These are phyloP conservation scores for Pteria penguin DNA, from an alignment of 2,888 invertebrate genomes.

Conservation along the genomic window DNA sequence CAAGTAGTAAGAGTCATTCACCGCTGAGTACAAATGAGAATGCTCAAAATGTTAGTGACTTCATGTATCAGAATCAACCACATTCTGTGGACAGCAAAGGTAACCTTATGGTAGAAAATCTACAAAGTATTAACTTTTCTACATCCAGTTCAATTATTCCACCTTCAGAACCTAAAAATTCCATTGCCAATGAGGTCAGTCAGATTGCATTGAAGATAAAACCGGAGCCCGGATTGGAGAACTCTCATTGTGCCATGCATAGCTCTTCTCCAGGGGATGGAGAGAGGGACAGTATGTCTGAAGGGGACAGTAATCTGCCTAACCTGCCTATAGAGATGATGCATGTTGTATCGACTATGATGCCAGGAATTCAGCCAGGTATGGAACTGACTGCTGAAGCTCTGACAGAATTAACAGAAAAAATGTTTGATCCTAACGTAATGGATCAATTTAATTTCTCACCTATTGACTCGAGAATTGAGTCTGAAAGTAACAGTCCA, in stretches of 20 bases:
- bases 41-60: slow-evolving; percentile 2
- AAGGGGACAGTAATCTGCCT: background rate
- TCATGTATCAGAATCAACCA: slow-evolving; percentile 13
- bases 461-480: background rate
- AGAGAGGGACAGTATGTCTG: background rate
- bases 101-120: slow-evolving; percentile 45
- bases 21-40: slow-evolving; percentile 45
- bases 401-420: background rate
- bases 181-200: slow-evolving; percentile 4
- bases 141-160: background rate
- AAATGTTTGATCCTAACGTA: background rate
- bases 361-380: background rate
- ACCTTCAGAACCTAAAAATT: background rate
- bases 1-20: slow-evolving; percentile 62
- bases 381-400: background rate
- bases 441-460: background rate
- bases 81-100: slow-evolving; percentile 41
- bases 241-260: slow-evolving; percentile 1
- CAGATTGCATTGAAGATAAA: slow-evolving; percentile 23
- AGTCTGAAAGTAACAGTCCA: background rate
- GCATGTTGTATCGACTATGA: slow-evolving; percentile 3
- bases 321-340: slow-evolving; percentile 6
- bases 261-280: background rate
- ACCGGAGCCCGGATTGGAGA: slow-evolving; percentile 22
- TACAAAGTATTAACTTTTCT: slow-evolving; percentile 11